Evolutionary conservation across 2,113 vertebrate genomes (phyloP).

Genomic region (Oreocharis arfaki): DNA sequence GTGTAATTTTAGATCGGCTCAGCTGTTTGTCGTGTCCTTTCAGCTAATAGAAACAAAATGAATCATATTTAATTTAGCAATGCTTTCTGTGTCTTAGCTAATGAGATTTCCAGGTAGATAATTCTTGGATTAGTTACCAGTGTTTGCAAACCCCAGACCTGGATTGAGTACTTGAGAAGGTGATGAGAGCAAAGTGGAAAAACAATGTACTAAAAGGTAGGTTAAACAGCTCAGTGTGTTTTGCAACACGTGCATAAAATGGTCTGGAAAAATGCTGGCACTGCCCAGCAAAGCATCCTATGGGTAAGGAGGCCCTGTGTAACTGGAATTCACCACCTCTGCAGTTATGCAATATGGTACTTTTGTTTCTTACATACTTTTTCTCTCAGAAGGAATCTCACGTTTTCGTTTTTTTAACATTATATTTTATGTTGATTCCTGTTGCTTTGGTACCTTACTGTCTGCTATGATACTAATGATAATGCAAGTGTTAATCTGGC

Average conservation of each 20-base stretch:
- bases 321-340: neutral
- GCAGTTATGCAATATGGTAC: neutral
- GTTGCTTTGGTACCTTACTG: neutral
- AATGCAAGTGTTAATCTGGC: neutral
- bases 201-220: neutral
- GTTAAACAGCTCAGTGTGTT: neutral
- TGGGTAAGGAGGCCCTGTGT: neutral
- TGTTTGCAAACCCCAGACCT: neutral
- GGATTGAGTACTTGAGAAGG: neutral
- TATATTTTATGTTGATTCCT: neutral
- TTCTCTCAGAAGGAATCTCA: neutral
- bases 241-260: neutral
- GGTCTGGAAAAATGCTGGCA: neutral
- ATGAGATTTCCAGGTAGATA: neutral
- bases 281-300: neutral
- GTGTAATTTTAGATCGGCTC: neutral
- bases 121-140: neutral
- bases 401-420: neutral
- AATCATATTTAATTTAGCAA: neutral
- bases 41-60: neutral
- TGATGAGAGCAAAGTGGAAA: neutral
- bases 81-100: neutral
- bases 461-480: neutral
- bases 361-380: neutral
- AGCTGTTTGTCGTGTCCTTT: neutral